Evolutionary conservation across 2,888 invertebrate species (phyloP), one percentile per base, ranked within the genome.

Genomic region (Agonopterix arenella): DNA sequence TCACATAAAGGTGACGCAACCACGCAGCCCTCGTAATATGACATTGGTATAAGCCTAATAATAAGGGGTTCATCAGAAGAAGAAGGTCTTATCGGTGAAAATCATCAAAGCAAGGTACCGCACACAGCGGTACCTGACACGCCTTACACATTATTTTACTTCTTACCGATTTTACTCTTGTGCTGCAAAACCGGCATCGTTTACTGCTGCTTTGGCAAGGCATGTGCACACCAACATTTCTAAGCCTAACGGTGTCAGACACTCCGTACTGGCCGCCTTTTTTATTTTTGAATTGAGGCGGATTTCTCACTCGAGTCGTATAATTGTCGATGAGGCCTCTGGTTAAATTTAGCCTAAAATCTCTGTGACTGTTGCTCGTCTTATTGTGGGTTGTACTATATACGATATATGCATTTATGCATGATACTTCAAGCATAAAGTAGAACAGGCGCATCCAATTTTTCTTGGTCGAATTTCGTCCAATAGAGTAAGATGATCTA

Each of bases 401-500:
- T 16, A 48, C 37, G 38, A 53, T 54, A 28, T 57, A 59, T 42
- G 57, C 41, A 43, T 60, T 60, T 47, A 58, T 58, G 54, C 47
- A 36, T 50, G 51, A 52, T 51, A 45, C 48, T 58, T 58, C 51
- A 58, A 58, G 13, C 13, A 13, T 13, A 13, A 13, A 13, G 13
- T 13, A 13, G 13, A 13, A 13, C 13, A 13, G 13, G 13, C 13
- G 13, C 13, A 13, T 13, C 13, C 13, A 13, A 13, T 13, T 13
- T 13, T 13, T 13, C 13, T 13, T 44, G 13, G 13, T 13, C 13
- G 13, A 13, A 1, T 13, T 13, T 13, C 13, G 13, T 13, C 13
- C 13, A 13, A 60, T 50, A 44, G 58, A 58, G 54, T 54, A 60
- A 51, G 58, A 58, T 13, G 53, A 47, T 41, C 57, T 42, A 36